Evolutionary conservation across 2,888 invertebrate genomes (phyloP), one percentile per base, ranked within the genome.

Genomic region (Megastigmus dorsalis): DNA sequence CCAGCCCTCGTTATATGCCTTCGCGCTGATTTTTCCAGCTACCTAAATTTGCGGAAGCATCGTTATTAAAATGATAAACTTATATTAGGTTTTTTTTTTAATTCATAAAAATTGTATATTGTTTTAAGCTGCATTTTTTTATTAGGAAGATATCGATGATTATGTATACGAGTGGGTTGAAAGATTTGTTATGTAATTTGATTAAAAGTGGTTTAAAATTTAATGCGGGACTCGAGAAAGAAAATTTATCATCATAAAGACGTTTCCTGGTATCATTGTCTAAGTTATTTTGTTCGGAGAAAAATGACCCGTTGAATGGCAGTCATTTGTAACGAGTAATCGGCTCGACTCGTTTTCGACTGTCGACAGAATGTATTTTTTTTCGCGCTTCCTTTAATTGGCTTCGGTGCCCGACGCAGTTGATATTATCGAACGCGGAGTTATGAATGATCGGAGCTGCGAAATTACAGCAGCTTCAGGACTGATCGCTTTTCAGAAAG

Each of bases 231-330:
- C n/a, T n/a, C n/a, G n/a, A n/a, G n/a, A n/a, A n/a, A n/a, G n/a
- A n/a, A n/a, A n/a, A n/a, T n/a, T n/a, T n/a, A n/a, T n/a, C 15
- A 9, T 28, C 5, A 33, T 41, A 15, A 7, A 41, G 23, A 59
- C 26, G 41, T 26, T 59, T 59, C 60, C 55, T 23, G 28, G 38
- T 72, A 59, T 50, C 52, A 50, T 66, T 59, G 43, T 66, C 59
- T 38, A 28, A 26, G 15, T 52, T n/a, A n/a, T n/a, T 72, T 57
- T 59, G 23, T 41, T n/a, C 33, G 52, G 66, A 65, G 33, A 59
- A 38, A 15, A 26, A 50, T 52, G 13, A 33, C 33, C 23, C 43
- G 36, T 59, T 75, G 68, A 74, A 74, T 77, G 50, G 74, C 75
- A 62, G 68, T 65, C 62, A 63, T 67, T 72, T 63, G 48, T 55